Evolutionary conservation across 2,113 vertebrate species (phyloP), one percentile per base, ranked within the genome.

Genomic region (Python bivittatus): DNA sequence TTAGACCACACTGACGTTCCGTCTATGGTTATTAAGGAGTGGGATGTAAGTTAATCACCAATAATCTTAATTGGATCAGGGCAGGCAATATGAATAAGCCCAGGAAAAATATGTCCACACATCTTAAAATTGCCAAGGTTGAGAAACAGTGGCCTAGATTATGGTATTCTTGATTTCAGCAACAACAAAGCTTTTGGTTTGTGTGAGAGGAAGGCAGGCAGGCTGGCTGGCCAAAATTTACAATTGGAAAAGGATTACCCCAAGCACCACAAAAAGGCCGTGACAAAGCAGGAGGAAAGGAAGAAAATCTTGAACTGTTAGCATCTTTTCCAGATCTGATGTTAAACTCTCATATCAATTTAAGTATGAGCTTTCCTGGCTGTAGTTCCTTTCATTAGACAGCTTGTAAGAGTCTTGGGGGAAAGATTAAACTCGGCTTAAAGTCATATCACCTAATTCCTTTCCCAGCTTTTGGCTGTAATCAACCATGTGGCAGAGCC

Each of bases 261-360:
- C 8, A 42, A 42, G 38, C 6, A 2, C 7, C 72, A 38, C 4
- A 29, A 33, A 60, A 72, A 4, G 27, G 29, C 64, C 13, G 4
- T n/a, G 17, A 79, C 0, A 0, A 79, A 79, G 17, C 68, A 38
- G 68, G 68, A 79, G 17, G 17, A 17, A 79, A 38, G 17, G 33
- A 79, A 79, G 68, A 79, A 79, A 38, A 38, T 79, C 15, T 79
- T 79, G 33, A 79, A 79, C 33, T 79, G 8, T 90, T 85, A 22
- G 20, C 23, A 68, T 86, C 27, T 92, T 0, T 93, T 93, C 90
- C n/a, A 92, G 33, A 68, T 94, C 91, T 94, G 1, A 85, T 68
- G 11, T 86, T 92, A 90, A 91, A 58, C 84, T 89, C 4, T 44
- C 94, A 12, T 88, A 25, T 68, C 88, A 13, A 29, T 94, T 58